Percentiles rank a stretch among this genome's conserved stretches.
These are phyloP conservation scores for Xylocopa sonorina DNA, from an alignment of 1,140 invertebrate genomes.

Conservation along the genomic window DNA sequence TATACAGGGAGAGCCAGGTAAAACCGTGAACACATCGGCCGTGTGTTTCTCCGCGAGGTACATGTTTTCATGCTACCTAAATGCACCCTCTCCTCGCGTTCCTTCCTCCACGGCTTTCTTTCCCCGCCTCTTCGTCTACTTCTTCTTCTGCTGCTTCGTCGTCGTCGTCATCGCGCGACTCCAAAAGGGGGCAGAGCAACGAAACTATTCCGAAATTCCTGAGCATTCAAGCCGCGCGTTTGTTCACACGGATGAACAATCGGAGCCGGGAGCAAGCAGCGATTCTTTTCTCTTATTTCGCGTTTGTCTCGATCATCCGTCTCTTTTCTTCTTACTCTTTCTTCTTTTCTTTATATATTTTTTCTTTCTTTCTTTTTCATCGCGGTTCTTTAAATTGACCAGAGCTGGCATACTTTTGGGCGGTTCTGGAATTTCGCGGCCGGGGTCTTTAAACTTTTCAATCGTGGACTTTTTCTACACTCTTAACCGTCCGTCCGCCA, in stretches of 20 bases:
- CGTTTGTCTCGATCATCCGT: conserved; percentile 15
- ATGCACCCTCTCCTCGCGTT: conserved; percentile 48
- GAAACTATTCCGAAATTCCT: conserved; percentile 54
- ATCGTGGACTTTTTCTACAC: background rate
- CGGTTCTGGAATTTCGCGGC: background rate
- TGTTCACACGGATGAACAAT: conserved; percentile 55
- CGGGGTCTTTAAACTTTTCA: conserved; percentile 1
- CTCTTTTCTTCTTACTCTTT: background rate
- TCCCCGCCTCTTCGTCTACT: background rate
- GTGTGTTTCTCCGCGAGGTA: conserved; percentile 9
- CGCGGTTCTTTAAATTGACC: background rate
- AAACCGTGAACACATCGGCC: conserved; percentile 1
- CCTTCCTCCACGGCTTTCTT: background rate
- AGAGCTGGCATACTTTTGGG: background rate
- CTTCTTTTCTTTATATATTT: background rate
- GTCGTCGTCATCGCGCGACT: conserved; percentile 15
- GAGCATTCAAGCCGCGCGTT: conserved; percentile 43
- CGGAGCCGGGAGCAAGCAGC: conserved; percentile 2
- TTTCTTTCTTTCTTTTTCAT: background rate
- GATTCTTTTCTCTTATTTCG: conserved; percentile 4
- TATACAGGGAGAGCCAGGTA: conserved; percentile 5
- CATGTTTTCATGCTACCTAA: conserved; percentile 42
- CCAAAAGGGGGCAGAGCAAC: background rate
- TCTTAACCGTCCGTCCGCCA: background rate
- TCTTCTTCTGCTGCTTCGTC: background rate